phyloP scores from a whole-genome alignment of 2,888 invertebrate genomes.

The Caenorhabditis sp. region DNA sequence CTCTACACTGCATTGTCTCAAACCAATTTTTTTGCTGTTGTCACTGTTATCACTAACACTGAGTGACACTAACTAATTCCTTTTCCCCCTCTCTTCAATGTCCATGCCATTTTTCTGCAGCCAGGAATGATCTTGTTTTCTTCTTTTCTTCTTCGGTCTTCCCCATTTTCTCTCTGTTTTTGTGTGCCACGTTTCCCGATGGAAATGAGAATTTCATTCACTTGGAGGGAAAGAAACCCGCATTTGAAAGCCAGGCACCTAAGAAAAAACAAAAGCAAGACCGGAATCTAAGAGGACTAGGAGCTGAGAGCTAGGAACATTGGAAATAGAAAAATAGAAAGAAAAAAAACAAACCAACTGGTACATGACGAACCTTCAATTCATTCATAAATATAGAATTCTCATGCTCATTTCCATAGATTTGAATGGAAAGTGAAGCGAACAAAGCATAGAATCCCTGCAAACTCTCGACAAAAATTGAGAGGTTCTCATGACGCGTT shows the following conservation, averaged over 20 bases:
- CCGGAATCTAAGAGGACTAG: neutral
- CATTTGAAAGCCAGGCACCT: neutral
- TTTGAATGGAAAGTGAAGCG: too few relatives aligned
- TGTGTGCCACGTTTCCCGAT: neutral
- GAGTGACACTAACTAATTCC: neutral
- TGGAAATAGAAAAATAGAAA: neutral
- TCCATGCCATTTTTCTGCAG: neutral
- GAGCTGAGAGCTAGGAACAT: neutral
- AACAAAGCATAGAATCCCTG: too few relatives aligned
- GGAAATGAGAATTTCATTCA: neutral
- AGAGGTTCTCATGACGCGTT: too few relatives aligned
- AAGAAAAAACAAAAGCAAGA: neutral
- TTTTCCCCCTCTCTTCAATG: neutral
- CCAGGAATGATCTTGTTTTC: constrained; percentile 7
- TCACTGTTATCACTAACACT: constrained; percentile 8
- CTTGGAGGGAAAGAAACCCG: neutral
- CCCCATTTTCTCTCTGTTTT: neutral
- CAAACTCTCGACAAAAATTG: too few relatives aligned
- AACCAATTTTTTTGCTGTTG: too few relatives aligned
- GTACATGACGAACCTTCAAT: neutral
- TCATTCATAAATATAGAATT: too few relatives aligned
- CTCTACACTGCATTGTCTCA: neutral
- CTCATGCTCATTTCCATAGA: too few relatives aligned
- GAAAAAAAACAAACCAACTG: neutral
- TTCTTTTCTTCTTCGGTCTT: too few relatives aligned